Evolutionary conservation across 2,888 invertebrate species (phyloP).

Genomic region (Sericinus montela): DNA sequence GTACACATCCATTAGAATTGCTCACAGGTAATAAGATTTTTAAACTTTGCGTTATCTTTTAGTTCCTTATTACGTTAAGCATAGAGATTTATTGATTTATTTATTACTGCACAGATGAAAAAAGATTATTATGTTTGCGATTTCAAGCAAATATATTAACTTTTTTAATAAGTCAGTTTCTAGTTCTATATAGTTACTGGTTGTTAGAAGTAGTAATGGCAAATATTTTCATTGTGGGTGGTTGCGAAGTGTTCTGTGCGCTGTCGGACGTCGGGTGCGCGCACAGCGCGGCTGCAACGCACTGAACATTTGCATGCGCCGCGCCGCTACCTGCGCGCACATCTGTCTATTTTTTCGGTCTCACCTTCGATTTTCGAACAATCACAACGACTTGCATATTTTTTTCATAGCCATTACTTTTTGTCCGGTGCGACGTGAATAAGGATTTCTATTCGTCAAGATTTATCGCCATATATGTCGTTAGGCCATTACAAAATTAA

Average conservation of each 20-base stretch:
- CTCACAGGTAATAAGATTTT: neutral
- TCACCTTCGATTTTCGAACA: constrained; percentile 32
- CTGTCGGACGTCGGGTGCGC: too few species aligned
- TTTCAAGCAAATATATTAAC: too few species aligned
- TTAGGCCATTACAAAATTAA: constrained; percentile 23
- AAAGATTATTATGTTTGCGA: too few species aligned
- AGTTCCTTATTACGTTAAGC: too few species aligned
- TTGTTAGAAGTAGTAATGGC: too few species aligned
- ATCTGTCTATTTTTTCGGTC: constrained; percentile 31
- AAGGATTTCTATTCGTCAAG: constrained; percentile 39
- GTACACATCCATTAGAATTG: neutral
- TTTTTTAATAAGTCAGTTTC: too few species aligned
- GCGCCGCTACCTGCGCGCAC: constrained; percentile 47
- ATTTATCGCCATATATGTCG: neutral
- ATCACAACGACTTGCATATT: constrained; percentile 45
- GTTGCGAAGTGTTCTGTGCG: too few species aligned
- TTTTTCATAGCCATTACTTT: constrained; percentile 46
- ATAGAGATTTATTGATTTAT: too few species aligned
- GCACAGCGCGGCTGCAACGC: too few species aligned
- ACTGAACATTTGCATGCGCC: neutral
- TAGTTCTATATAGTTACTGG: too few species aligned
- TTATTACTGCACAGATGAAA: too few species aligned
- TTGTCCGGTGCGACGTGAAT: constrained; percentile 43
- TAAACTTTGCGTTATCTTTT: neutral
- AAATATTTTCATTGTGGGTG: too few species aligned